phyloP scores from a whole-genome alignment of 1,140 invertebrate genomes.

The Hydropsyche tenuis region DNA sequence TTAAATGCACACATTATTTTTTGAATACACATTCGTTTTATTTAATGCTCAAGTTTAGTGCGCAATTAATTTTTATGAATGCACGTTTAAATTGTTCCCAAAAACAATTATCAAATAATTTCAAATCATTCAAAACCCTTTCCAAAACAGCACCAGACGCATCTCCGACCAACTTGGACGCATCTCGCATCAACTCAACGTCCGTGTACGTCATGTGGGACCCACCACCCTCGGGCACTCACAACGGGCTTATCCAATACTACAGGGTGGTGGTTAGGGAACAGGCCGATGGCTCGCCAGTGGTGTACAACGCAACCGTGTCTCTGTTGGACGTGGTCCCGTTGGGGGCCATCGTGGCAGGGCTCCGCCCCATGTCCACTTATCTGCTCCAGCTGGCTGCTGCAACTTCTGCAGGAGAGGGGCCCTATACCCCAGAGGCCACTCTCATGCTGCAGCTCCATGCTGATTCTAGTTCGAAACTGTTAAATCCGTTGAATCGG shows the following conservation, averaged over 20 bases:
- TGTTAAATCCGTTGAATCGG: conserved; percentile 29
- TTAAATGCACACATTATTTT: no score
- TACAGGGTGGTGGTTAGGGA: conserved; percentile 59
- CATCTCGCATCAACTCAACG: conserved; percentile 77
- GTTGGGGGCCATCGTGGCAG: conserved; percentile 33
- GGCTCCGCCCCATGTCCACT: conserved; percentile 27
- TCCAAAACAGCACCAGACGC: conserved; percentile 72
- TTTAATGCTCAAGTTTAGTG: no score
- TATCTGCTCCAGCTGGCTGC: conserved; percentile 64
- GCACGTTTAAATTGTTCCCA: no score
- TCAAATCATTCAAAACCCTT: no score
- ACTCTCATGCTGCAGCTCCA: conserved; percentile 35
- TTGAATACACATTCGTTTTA: no score
- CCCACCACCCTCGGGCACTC: conserved; percentile 70
- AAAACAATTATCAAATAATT: no score
- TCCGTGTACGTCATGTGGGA: conserved; percentile 85
- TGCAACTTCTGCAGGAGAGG: conserved; percentile 73
- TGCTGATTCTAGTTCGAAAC: conserved; percentile 30
- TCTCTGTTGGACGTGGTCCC: not conserved
- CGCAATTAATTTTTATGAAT: no score
- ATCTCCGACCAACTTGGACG: conserved; percentile 79
- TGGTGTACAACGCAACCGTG: conserved; percentile 43
- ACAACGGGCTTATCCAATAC: conserved; percentile 75
- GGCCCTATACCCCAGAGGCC: conserved; percentile 72
- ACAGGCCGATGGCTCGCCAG: conserved; percentile 28